Evolutionary conservation across 2,797 vertebrate genomes (phyloP), one percentile per base, ranked within the genome.

Genomic region (Phoebastria nigripes): DNA sequence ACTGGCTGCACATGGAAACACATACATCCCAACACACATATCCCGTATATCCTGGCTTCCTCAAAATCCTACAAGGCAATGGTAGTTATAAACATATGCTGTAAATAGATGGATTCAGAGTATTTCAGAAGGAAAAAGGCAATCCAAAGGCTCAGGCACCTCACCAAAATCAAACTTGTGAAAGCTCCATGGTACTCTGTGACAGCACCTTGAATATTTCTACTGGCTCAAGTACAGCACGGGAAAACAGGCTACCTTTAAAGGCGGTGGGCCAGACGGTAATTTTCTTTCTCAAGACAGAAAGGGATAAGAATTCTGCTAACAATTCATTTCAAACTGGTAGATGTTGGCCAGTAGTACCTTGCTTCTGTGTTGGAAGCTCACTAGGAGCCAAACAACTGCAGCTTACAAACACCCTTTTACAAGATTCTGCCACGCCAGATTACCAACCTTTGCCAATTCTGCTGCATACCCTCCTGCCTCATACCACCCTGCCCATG

Each of bases 241-340:
- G 67, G 63, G 33, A 56, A 31, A 9, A 44, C 16, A n/a, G 35
- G 35, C 16, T 5, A 16, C 18, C 66, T 65, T 63, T 20, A 29
- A 29, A 83, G 54, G 39, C 33, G 66, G n/a, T 0, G 0, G 31
- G 54, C 26, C 41, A 1, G 1, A 21, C 2, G 14, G 33, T 25
- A 58, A 25, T 58, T 35, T 58, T 35, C 56, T 35, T 58, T 25
- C 56, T 58, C n/a, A 35, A n/a, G 56, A 71, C 39, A 78, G 44
- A 89, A 89, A 21, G 14, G 28, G 11, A 4, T 81, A 51, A 65
- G 52, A 82, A 69, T 66, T 82, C 70, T 63, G 16, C 20, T 42
- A 87, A 37, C 19, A 49, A 13, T 63, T 82, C 2, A 14, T 24
- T 72, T 56, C 52, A 49, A 29, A 42, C 11, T 11, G 13, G 19